These are phyloP conservation scores for Aldrovandia affinis DNA, from an alignment of 2,797 vertebrate genomes.

Conservation along the genomic window DNA sequence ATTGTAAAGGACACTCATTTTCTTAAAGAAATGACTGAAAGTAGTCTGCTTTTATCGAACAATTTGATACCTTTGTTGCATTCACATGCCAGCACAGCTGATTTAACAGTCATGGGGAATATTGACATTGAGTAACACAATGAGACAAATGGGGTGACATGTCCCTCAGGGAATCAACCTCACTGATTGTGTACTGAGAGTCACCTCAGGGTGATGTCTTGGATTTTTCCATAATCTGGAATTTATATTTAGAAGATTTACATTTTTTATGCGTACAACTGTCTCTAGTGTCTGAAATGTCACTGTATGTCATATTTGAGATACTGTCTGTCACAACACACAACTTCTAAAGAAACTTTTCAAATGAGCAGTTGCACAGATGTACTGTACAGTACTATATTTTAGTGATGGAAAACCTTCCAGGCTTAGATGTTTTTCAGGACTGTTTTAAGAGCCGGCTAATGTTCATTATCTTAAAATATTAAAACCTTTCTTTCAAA, in stretches of 20 bases:
- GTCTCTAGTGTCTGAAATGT: background rate
- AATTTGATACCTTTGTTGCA: background rate
- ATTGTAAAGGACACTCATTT: background rate
- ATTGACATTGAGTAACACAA: background rate
- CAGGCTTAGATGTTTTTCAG: background rate
- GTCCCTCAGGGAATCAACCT: background rate
- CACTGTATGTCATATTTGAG: background rate
- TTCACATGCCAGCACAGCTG: background rate
- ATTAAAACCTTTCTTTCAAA: background rate
- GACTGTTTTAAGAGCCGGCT: background rate
- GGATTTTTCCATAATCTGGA: background rate
- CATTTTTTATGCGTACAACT: background rate
- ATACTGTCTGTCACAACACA: background rate
- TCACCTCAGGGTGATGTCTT: background rate
- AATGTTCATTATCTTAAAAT: background rate
- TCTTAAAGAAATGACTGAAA: background rate
- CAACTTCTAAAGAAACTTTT: background rate
- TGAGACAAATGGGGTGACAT: background rate
- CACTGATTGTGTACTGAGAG: background rate
- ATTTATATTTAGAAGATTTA: slow-evolving; percentile 11
- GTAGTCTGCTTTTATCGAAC: background rate
- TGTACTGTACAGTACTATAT: background rate
- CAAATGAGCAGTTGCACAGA: background rate
- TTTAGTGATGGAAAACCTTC: background rate
- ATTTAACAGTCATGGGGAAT: background rate